These are phyloP conservation scores for Drosophila equinoxialis DNA, from an alignment of 1,140 invertebrate species.

Conservation along the genomic window DNA sequence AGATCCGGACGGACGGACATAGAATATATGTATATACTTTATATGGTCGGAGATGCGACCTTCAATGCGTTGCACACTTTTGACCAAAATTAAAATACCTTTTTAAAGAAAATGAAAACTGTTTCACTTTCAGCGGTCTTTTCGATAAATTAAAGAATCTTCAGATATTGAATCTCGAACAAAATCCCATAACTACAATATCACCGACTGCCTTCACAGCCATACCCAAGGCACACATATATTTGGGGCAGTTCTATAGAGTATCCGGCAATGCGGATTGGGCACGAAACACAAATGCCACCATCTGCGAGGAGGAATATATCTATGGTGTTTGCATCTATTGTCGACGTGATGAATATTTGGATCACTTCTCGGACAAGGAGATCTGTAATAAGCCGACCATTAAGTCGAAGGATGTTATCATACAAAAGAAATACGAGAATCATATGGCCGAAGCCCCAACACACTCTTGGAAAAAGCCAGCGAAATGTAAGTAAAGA, in stretches of 20 bases:
- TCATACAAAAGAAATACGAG: conserved; percentile 49
- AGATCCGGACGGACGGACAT: too few relatives aligned
- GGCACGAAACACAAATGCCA: conserved; percentile 59
- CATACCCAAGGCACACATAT: conserved; percentile 60
- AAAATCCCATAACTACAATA: conserved; percentile 73
- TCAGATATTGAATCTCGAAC: conserved; percentile 64
- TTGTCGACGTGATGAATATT: conserved; percentile 63
- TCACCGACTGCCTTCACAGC: conserved; percentile 51
- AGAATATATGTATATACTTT: too few relatives aligned
- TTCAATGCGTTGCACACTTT: too few relatives aligned
- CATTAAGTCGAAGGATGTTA: conserved; percentile 51
- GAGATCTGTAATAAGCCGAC: conserved; percentile 67
- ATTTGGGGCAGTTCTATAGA: conserved; percentile 53
- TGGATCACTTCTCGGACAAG: conserved; percentile 64
- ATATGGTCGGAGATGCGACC: too few relatives aligned
- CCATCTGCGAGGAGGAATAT: conserved; percentile 68
- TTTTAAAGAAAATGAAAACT: too few relatives aligned
- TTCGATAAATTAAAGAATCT: conserved; percentile 61
- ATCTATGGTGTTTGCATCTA: conserved; percentile 66
- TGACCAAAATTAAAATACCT: too few relatives aligned
- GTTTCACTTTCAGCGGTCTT: conserved; percentile 43
- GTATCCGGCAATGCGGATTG: conserved; percentile 43
- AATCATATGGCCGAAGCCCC: conserved; percentile 35
- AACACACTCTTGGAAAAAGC: conserved; percentile 23
- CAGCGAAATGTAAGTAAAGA: conserved; percentile 42